Evolutionary conservation across 92 coral and sea anemone species (phyloP).

Genomic region (Zoanthus sansibaricus): DNA sequence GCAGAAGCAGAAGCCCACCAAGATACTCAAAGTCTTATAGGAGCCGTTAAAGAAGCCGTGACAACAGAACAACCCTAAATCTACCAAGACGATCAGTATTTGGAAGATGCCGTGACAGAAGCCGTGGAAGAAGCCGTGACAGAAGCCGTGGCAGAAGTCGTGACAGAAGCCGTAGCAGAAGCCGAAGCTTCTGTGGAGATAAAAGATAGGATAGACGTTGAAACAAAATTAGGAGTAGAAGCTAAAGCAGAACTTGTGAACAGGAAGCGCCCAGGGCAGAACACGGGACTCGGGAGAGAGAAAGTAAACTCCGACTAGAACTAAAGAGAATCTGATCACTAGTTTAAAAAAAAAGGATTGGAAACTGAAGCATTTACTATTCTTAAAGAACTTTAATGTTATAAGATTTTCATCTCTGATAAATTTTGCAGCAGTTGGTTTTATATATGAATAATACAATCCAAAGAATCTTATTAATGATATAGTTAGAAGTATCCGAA

Average conservation of each 20-base stretch:
- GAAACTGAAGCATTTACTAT: too few relatives aligned
- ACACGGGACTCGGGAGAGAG: background rate
- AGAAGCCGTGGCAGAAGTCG: background rate
- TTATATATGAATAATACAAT: too few relatives aligned
- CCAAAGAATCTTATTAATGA: too few relatives aligned
- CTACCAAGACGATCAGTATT: background rate
- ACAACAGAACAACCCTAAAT: background rate
- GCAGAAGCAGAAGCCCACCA: background rate
- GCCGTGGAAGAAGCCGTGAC: background rate
- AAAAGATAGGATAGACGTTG: background rate
- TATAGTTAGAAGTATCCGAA: too few relatives aligned
- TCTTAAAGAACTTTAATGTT: too few relatives aligned
- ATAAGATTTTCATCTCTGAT: too few relatives aligned
- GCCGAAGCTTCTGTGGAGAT: background rate
- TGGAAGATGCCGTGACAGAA: background rate
- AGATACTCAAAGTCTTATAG: background rate
- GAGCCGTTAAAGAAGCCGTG: background rate
- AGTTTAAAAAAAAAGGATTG: too few relatives aligned
- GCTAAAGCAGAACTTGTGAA: too few relatives aligned
- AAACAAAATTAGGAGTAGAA: too few relatives aligned
- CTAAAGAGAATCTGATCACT: too few relatives aligned
- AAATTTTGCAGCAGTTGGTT: too few relatives aligned
- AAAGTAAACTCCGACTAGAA: too few relatives aligned
- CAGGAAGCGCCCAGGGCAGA: background rate
- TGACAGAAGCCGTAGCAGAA: background rate